Base-by-base conservation (phyloP, 2,113 vertebrate species). In the Podarcis cretensis region DNA sequence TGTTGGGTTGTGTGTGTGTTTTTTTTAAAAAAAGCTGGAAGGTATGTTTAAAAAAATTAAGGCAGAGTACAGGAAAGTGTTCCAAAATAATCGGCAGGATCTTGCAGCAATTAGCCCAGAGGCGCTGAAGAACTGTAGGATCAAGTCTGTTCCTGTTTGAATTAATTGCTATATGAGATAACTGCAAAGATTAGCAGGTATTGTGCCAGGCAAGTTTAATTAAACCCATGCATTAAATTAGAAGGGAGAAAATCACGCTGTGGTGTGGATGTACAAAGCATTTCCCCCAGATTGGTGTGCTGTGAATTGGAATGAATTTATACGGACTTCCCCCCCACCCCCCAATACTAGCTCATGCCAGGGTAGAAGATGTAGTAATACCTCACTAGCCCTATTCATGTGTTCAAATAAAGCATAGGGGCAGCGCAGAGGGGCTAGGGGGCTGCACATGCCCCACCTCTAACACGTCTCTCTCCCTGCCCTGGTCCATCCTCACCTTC, bases 121-220 rank as follows among this genome's bases (percentile, higher is more conserved):
- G 88, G 84, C 87, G 85, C 83, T 87, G 89, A 92, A 92, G 86
- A 94, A 81, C 85, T 93, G 89, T 92, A 91, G 93, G 21, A 79
- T 95, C 94, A 94, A 96, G 94, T 93, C 94, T 95, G 32, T 90
- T 94, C 92, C 88, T 95, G 95, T 94, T 68, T 95, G 92, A 86
- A 87, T 84, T 95, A 96, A 96, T 96, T 96, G 93, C 84, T 88
- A 16, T 84, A 75, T 95, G 92, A 95, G 89, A 92, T 95, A 78
- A 92, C 92, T 88, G 88, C 21, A 0, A 90, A 89, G 69, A 94
- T 96, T 94, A 93, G 68, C 68, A 84, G 40, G 65, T 78, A 75
- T 25, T 1, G 83, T 78, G 78, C 37, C 89, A 88, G 92, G 82
- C 48, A 86, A 80, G 69, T 95, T 93, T 96, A 95, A 97, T 96